Base-by-base conservation (phyloP, 2,113 vertebrate genomes). In the Piprites chloris region DNA sequence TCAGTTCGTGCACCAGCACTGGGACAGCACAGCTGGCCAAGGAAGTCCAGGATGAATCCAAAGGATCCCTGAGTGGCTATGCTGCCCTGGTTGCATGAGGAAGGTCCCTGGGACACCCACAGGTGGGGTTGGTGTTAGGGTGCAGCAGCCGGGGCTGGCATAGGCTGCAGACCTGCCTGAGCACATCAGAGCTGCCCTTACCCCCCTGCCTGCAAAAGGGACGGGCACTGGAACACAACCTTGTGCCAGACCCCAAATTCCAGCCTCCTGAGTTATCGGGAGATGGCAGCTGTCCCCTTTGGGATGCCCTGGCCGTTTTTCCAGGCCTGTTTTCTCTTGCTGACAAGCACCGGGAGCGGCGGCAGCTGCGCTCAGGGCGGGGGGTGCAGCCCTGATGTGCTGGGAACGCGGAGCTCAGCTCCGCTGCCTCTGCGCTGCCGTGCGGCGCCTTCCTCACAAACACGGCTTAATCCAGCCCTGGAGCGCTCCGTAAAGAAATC, bases 181-280 rank as follows among this genome's bases (percentile, higher is more conserved):
- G 42, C 49, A 59, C 2, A 0, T 6, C 63, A 39, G 39, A 85
- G 46, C 47, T 39, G 62, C 62, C 41, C 33, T 37, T 5, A 3
- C 7, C 3, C 18, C 9, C 2, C 53, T 35, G 39, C 39, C 71
- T 35, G 44, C 33, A 2, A 7, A 9, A 24, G 13, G 37, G 20
- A 21, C 0, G 3, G 41, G 56, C 44, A 2, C 42, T 0, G 14
- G 58, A 28, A 5, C 20, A 0, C 1, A 37, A 22, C 46, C 32
- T 24, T 4, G 4, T 15, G 41, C 42, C 74, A 55, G 22, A 30
- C 3, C 46, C 47, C 12, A 2, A 6, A 12, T 28, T 68, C 63
- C 87, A 37, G 74, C 59, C 35, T 14, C 1, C n/a, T 0, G 24
- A 16, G 26, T 1, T 12, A 20, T 33, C 22, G 4, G n/a, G 52